Percentiles rank a stretch among this genome's conserved stretches.
Evolutionary conservation across 2,797 vertebrate genomes (phyloP).

Genomic region (Dendrocincla fuliginosa): DNA sequence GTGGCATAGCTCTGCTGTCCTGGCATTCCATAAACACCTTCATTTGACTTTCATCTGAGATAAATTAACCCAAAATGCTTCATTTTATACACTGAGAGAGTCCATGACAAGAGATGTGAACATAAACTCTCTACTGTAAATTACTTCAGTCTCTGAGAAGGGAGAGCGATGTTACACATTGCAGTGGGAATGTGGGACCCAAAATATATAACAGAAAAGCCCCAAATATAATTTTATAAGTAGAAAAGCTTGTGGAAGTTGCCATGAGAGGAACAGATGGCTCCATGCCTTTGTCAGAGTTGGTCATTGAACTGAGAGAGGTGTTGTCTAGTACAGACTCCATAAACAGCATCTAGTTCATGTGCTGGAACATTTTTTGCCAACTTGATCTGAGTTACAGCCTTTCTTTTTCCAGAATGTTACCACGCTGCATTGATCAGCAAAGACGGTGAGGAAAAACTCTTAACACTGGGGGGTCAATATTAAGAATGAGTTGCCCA

Average conservation of each 20-base stretch:
- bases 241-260: neutral
- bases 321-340: neutral
- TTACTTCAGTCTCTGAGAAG: neutral
- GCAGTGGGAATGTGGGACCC: neutral
- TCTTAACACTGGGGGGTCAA: neutral
- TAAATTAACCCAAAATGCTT: neutral
- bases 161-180: neutral
- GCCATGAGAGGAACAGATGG: neutral
- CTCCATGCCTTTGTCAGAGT: neutral
- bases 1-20: neutral
- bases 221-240: neutral
- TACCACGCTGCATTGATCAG: neutral
- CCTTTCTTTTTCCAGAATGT: neutral
- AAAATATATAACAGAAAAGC: fast-evolving
- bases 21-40: neutral
- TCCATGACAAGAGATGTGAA: neutral
- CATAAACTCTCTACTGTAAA: neutral
- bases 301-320: neutral
- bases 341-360: neutral
- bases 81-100: neutral
- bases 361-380: neutral
- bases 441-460: neutral
- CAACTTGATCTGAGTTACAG: neutral
- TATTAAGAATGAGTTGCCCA: neutral
- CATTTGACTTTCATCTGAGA: neutral